phyloP scores from a whole-genome alignment of 1,140 invertebrate species.

The Apolygus lucorum region DNA sequence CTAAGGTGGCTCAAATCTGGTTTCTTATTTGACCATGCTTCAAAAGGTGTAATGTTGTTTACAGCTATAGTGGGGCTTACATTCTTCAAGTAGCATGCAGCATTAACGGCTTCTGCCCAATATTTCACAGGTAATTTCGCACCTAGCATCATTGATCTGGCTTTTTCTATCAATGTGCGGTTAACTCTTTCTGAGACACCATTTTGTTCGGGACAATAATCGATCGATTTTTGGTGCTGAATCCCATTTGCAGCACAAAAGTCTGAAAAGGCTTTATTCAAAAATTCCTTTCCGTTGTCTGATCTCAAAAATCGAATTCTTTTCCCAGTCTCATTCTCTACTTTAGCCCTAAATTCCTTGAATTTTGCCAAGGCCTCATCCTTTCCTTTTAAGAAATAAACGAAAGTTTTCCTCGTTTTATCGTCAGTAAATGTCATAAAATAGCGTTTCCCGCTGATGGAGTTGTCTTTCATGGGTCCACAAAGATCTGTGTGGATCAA shows the following conservation, averaged over 20 bases:
- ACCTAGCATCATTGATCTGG: constrained; percentile 34
- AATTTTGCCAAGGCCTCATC: constrained; percentile 36
- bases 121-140: constrained; percentile 35
- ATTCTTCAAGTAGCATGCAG: neutral
- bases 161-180: neutral
- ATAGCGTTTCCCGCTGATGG: neutral
- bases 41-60: constrained; percentile 27
- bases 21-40: constrained; percentile 29
- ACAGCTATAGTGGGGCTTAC: neutral
- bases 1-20: constrained; percentile 28
- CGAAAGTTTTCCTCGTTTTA: constrained; percentile 1
- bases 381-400: neutral
- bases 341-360: constrained; percentile 25
- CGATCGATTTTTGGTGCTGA: neutral
- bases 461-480: neutral
- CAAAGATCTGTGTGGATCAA: too few relatives aligned
- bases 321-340: neutral
- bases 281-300: neutral
- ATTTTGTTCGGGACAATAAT: neutral
- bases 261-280: constrained; percentile 1
- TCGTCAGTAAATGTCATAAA: neutral
- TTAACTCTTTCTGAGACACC: neutral
- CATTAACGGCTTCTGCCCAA: constrained; percentile 40
- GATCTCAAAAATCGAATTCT: constrained; percentile 1
- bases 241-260: constrained; percentile 1